These are phyloP conservation scores for Drosophila subpulchrella DNA, from an alignment of 1,140 invertebrate genomes.

Conservation along the genomic window DNA sequence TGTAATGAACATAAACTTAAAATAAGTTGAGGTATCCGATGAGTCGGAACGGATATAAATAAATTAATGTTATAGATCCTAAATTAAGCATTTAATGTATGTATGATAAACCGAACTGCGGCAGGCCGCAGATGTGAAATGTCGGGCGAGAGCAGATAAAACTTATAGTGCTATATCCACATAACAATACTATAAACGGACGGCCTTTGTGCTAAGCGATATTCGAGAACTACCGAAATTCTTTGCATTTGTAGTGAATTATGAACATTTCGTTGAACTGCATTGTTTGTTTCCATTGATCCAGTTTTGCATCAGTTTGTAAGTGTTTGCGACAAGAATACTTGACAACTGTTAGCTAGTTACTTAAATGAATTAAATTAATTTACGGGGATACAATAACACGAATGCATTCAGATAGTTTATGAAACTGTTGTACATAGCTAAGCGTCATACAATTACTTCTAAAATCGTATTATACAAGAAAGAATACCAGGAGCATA, in stretches of 20 bases:
- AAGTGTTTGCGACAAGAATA: constrained; percentile 54
- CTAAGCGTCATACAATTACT: constrained; percentile 59
- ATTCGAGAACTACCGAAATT: constrained; percentile 18
- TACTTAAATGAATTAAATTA: constrained; percentile 76
- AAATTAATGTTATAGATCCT: constrained; percentile 67
- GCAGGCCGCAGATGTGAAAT: constrained; percentile 64
- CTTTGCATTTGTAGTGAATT: constrained; percentile 65
- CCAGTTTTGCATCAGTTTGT: constrained; percentile 67
- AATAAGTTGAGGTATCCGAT: constrained; percentile 4
- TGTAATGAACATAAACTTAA: constrained; percentile 36
- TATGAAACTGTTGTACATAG: constrained; percentile 82
- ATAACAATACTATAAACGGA: constrained; percentile 20
- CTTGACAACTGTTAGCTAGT: constrained; percentile 80
- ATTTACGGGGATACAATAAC: constrained; percentile 51
- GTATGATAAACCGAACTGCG: constrained; percentile 54
- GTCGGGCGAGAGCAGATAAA: constrained; percentile 30
- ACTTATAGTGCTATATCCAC: constrained; percentile 37
- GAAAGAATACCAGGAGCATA: constrained; percentile 34
- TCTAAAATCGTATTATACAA: constrained; percentile 46
- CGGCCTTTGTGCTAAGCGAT: constrained; percentile 41
- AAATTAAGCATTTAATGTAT: constrained; percentile 75
- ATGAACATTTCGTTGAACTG: constrained; percentile 58
- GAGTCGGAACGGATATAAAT: constrained; percentile 29
- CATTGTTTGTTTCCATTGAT: constrained; percentile 66
- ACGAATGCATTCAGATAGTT: constrained; percentile 66